Evolutionary conservation across 2,888 invertebrate genomes (phyloP), one percentile per base, ranked within the genome.

Genomic region (Drosophila ezoana): DNA sequence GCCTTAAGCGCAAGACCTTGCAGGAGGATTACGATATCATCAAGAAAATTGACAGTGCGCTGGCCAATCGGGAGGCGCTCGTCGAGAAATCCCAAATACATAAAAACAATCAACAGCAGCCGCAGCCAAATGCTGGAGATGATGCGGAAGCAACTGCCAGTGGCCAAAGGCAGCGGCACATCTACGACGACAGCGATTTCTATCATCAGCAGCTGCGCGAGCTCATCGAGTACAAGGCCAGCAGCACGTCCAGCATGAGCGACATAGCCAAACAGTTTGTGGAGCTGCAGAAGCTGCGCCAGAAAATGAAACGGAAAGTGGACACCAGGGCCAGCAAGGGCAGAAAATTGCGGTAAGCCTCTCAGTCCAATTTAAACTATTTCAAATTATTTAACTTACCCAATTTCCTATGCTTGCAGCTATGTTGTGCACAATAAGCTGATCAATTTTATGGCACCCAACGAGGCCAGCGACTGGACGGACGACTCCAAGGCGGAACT

Each of bases 131-230:
- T n/a, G n/a, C 40, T 1, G 40, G 9, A 40, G 53, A 54, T 4
- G 18, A 52, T 4, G 5, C 51, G 2, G 60, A 64, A 14, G 16
- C 9, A 11, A 14, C 5, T 0, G 20, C 6, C 2, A 53, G 43
- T 5, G 16, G 11, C 16, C 47, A 59, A 23, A 45, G 67, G 4
- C 49, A 76, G 89, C 33, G 66, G 0, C 97, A 99, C 93, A 96
- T 99, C 86, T 99, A 97, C 93, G 98, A 99, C 91, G 99, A 99
- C 90, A 97, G 96, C 86, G 99, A 99, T 91, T 99, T 99, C 91
- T 99, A 99, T 92, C 98, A 98, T 92, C 97, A 98, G 87, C 93
- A 98, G 58, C 93, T 99, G 44, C 93, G 97, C 72, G 98, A 99
- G 91, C 93, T 99, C 40, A 98, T 99, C 72, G 98, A 99, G 91